phyloP scores from a whole-genome alignment of 2,888 invertebrate species.

The Theristus sp. region DNA sequence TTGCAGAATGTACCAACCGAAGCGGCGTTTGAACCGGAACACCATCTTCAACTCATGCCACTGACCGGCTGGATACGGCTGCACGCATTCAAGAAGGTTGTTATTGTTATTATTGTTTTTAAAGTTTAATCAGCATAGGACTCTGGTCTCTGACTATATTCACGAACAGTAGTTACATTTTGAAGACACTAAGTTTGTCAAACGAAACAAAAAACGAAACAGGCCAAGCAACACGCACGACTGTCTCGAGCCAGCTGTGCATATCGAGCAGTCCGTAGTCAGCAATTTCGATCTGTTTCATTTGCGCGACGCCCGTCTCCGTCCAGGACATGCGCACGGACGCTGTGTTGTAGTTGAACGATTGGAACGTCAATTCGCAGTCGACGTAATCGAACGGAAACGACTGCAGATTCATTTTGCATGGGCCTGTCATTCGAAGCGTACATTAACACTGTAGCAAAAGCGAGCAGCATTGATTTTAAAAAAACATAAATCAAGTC shows the following conservation, averaged over 20 bases:
- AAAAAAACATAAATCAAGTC: too few relatives aligned
- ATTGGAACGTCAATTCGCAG: constrained; percentile 26
- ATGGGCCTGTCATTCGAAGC: constrained; percentile 16
- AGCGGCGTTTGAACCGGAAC: constrained; percentile 23
- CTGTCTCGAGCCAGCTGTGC: not conserved
- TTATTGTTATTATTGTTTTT: too few relatives aligned
- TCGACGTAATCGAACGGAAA: constrained; percentile 29
- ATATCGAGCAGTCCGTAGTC: constrained; percentile 14
- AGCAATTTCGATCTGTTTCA: constrained; percentile 27
- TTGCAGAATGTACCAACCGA: constrained; percentile 27
- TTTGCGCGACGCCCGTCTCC: constrained; percentile 20
- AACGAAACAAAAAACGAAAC: too few relatives aligned
- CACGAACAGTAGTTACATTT: too few relatives aligned
- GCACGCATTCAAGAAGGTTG: too few relatives aligned
- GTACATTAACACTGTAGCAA: too few relatives aligned
- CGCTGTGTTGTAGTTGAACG: constrained; percentile 29
- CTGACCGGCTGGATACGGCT: constrained; percentile 24
- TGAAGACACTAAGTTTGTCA: too few relatives aligned
- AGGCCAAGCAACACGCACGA: too few relatives aligned
- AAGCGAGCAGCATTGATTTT: too few relatives aligned
- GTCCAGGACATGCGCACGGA: constrained; percentile 27
- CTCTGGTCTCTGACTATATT: too few relatives aligned
- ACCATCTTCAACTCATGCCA: constrained; percentile 26
- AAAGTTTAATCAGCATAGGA: too few relatives aligned
- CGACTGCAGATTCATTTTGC: constrained; percentile 22